Conservation (phyloP, 2,113 vertebrate genomes). For the Pterocles burchelli region DNA sequence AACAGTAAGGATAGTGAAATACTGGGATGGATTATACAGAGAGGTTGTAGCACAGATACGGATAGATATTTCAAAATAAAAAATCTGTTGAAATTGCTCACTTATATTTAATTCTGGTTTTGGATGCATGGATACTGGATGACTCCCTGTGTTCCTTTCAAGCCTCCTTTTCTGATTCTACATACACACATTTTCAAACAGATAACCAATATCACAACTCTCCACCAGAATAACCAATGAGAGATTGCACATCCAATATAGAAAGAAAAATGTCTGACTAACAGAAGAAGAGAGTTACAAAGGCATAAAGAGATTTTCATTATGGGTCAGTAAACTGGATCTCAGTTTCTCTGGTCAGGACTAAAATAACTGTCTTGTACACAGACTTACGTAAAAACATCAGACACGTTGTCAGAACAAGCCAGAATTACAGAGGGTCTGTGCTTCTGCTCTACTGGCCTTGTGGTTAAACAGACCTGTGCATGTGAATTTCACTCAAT, state of each 20-base stretch:
- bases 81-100: neutral
- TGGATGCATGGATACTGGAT: neutral
- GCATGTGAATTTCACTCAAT: rapidly evolving
- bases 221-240: neutral
- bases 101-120: neutral
- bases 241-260: neutral
- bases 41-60: neutral
- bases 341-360: neutral
- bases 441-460: neutral
- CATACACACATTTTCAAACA: neutral
- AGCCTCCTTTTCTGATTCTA: neutral
- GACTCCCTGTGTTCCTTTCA: neutral
- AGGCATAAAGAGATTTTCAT: neutral
- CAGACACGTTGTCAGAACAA: neutral
- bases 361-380: neutral
- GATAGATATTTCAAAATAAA: neutral
- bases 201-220: neutral
- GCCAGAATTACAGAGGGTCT: neutral
- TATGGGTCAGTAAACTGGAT: neutral
- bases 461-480: neutral
- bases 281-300: neutral
- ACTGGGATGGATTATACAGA: neutral
- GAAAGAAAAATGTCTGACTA: neutral
- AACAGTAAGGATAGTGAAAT: neutral
- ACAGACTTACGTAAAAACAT: neutral